Evolutionary conservation across 2,113 vertebrate species (phyloP), one percentile per base, ranked within the genome.

Genomic region (Arizona elegans): DNA sequence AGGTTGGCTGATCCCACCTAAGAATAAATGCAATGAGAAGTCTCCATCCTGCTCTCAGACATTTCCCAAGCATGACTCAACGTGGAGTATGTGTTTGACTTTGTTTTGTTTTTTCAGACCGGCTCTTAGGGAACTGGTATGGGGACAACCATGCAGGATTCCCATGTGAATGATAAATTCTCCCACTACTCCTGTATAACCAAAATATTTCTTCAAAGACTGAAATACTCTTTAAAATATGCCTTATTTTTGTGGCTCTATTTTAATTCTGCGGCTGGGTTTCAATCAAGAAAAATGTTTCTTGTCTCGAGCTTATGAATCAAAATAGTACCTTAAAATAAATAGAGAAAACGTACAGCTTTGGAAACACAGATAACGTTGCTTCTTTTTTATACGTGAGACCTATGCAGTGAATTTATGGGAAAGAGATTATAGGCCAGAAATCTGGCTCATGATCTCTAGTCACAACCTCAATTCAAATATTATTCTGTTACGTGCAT

Each of bases 211-310:
- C 92, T 89, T 59, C 87, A 81, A 92, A 92, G 87, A 85, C 52
- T 85, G 87, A 70, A 89, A 58, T 85, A 23, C 3, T 24, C 8
- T 9, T 59, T 47, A 89, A 92, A 92, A 92, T 81, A 89, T 43
- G 56, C 29, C 87, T 89, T 89, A 62, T 92, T 87, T 85, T 89
- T 81, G 87, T 89, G 53, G 26, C 81, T 89, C 65, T 89, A 92
- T 92, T 92, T 92, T 92, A 85, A 92, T 89, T 89, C 92, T n/a
- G 26, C 29, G 56, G 87, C 92, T 92, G 87, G 87, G 23, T 21
- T 92, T 89, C 75, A 85, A 89, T 50, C 92, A 92, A 89, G 26
- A n/a, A 70, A 43, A 89, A 89, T 33, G 53, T 88, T 89, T 58
- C 52, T 89, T 89, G 65, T 81, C 87, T 56, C 43, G 8, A 81